Conservation (phyloP, 35 echinoderm and acorn worm species). For the Ophiothrix spiculata region DNA sequence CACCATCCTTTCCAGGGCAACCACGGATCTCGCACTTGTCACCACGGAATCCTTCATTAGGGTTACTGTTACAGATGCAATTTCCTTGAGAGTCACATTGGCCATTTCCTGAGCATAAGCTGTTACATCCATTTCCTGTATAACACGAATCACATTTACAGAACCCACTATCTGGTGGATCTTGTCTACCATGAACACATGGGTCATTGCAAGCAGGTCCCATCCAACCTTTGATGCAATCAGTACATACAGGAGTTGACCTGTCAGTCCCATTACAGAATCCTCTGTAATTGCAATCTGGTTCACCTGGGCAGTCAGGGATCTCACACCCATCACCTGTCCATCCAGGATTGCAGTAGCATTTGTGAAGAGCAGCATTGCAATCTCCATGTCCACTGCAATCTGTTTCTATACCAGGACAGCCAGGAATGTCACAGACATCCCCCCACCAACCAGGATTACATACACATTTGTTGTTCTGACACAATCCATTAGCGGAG, state of each 20-base stretch:
- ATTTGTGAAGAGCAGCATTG: conserved; percentile 63
- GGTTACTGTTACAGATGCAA: conserved; percentile 52
- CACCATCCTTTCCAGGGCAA: conserved; percentile 66
- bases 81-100: conserved; percentile 37
- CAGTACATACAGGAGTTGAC: conserved; percentile 9
- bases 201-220: conserved; percentile 69
- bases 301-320: conserved; percentile 79
- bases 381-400: conserved; percentile 77
- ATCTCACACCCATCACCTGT: conserved; percentile 68
- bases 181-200: conserved; percentile 59
- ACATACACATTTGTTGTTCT: conserved; percentile 49
- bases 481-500: conserved; percentile 61
- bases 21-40: conserved; percentile 60
- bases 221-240: conserved; percentile 56
- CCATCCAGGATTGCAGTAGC: conserved; percentile 84
- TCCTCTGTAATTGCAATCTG: conserved; percentile 69
- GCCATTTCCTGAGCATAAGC: conserved; percentile 74
- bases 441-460: conserved; percentile 59
- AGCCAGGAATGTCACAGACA: conserved; percentile 67
- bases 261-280: conserved; percentile 51
- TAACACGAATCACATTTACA: conserved; percentile 77
- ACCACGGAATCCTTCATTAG: conserved; percentile 43
- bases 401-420: conserved; percentile 61
- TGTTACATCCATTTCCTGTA: conserved; percentile 73
- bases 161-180: conserved; percentile 62